Base-by-base conservation (phyloP, 2,797 vertebrate genomes). In the Pangasius sanitwongsei region DNA sequence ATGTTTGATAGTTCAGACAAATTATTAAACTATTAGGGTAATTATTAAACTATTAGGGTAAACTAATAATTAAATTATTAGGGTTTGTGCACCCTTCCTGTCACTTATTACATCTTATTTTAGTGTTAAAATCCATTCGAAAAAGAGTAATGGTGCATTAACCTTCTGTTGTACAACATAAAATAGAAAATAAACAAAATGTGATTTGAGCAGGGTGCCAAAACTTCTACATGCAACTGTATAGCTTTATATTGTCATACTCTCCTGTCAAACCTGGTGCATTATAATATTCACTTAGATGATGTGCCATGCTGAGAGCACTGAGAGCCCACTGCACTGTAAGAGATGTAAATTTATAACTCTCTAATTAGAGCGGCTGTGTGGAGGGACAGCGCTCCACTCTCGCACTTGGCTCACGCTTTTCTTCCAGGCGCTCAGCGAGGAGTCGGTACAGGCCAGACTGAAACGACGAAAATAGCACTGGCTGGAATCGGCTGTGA, bases 321-420 rank as follows among this genome's bases (percentile, higher is more conserved):
- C 44, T n/a, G 83, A 84, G 41, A 16, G 61, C 59, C 41, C 41
- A 48, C 83, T 37, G 65, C 63, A 70, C 48, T 37, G 48, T 85
- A 70, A 85, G n/a, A 70, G 65, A 85, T 85, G 83, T 69, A 85
- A 31, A 69, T 85, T 28, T 85, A 70, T 85, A 85, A 70, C 63
- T 70, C 83, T 89, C 75, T 89, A 77, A 91, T 89, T 88, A 84
- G 72, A 80, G 55, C 34, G 48, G 7, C 85, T 53, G 44, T 59
- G 78, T 57, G 48, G 55, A 84, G 88, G 87, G 69, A 85, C 70
- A 8, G 37, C 41, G 55, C 41, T 65, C 41, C 70, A 41, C 80
- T 86, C 80, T 61, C 69, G 23, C 86, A 81, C 72, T 88, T 88
- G 84, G 69, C 61, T 85, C 53, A 48, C 31, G 48, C 11, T 9